Conservation (phyloP, 2,113 vertebrate species). For the Cephalopholis sonnerati region DNA sequence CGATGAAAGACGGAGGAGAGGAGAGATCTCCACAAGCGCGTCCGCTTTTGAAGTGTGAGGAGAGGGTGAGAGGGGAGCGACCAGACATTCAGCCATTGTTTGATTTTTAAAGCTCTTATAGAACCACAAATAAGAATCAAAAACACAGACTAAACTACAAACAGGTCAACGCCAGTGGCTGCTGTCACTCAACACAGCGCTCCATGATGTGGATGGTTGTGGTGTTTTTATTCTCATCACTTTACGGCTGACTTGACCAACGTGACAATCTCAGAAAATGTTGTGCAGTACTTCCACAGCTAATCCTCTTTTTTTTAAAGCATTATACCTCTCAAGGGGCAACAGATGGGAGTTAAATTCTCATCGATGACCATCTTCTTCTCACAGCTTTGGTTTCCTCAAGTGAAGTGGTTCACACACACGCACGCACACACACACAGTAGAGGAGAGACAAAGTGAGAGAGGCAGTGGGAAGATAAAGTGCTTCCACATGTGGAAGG, state of each 20-base stretch:
- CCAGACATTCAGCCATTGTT: conserved; percentile 9
- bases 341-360: conserved; percentile 13
- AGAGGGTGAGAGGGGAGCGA: conserved; percentile 53
- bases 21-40: conserved; percentile 28
- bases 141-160: not conserved
- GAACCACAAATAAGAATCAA: conserved; percentile 1
- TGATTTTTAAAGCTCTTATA: not conserved
- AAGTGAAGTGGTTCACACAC: conserved; percentile 47
- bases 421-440: conserved; percentile 36
- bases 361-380: conserved; percentile 49
- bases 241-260: conserved; percentile 6
- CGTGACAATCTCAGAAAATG: conserved; percentile 9
- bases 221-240: conserved; percentile 31
- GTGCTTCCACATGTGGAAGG: conserved; percentile 83
- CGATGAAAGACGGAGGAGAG: conserved; percentile 75
- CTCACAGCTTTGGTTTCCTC: conserved; percentile 51
- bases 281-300: not conserved
- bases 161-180: not conserved
- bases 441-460: conserved; percentile 9
- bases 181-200: conserved; percentile 11
- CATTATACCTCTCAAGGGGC: conserved; percentile 8
- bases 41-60: conserved; percentile 76
- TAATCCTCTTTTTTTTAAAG: not conserved
- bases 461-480: conserved; percentile 71
- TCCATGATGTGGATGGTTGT: not conserved